Evolutionary conservation across 2,888 invertebrate genomes (phyloP), one percentile per base, ranked within the genome.

Genomic region (Nomada hirtipes): DNA sequence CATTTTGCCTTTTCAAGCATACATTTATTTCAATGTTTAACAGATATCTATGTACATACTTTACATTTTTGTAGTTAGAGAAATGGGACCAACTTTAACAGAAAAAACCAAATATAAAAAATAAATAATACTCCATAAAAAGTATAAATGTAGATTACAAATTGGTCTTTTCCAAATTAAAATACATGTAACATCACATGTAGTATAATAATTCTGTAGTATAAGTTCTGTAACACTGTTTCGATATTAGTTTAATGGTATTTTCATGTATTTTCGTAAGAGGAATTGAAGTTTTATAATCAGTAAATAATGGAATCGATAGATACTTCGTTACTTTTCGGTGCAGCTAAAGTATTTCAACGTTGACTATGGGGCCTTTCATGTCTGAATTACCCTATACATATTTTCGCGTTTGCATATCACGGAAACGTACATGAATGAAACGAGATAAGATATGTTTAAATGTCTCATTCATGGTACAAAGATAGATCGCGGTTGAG

Each of bases 401-500:
- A 23, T 23, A 61, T n/a, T 52, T 71, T 23, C 61, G 20, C 13
- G 4, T 61, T 53, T 20, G 10, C 2, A 9, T 23, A 36, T 53
- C 18, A 53, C 61, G 71, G 71, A 71, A 71, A 71, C 13, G 15
- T 23, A 23, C 13, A 71, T 53, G 71, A 72, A 72, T 53, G 63
- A 53, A 72, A 63, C 9, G 2, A 53, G 71, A 72, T 72, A 72
- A 63, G 71, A 53, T 72, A 63, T 9, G 20, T 7, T 53, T 23
- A 13, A 10, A 61, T 42, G 7, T 71, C 52, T 71, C 53, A 53
- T 70, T 70, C 59, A 60, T 50, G 59, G 9, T 55, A 23, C 20
- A 55, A 10, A 20, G 20, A 53, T 20, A 63, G 42, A 63, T 52
- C 29, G 10, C 1, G 36, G 18, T 2, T n/a, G 13, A 36, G 18